These are phyloP conservation scores for Pogonomyrmex barbatus DNA, from an alignment of 1,140 invertebrate species.

Conservation along the genomic window DNA sequence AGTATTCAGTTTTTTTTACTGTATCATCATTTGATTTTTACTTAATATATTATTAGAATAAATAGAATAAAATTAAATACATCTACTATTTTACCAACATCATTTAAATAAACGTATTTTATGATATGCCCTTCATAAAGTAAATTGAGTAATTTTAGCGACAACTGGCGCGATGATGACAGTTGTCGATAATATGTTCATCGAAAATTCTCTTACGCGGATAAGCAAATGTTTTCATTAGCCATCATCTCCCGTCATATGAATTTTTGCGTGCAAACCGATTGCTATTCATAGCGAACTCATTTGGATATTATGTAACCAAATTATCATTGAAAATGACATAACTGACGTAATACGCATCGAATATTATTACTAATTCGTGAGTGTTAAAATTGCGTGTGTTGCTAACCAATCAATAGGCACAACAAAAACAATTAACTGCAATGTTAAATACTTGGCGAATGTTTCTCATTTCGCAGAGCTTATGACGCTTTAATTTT, in stretches of 20 bases:
- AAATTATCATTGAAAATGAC: conserved; percentile 53
- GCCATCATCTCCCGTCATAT: conserved; percentile 4
- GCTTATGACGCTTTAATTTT: conserved; percentile 9
- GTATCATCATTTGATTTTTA: background rate
- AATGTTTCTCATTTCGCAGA: background rate
- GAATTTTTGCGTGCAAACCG: conserved; percentile 33
- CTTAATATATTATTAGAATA: background rate
- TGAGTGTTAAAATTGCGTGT: background rate
- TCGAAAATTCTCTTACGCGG: conserved; percentile 14
- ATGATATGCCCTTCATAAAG: conserved; percentile 4
- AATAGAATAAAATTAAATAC: conserved; percentile 9
- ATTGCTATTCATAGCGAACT: background rate
- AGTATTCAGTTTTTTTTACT: background rate
- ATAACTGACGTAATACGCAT: conserved; percentile 5
- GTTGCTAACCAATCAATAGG: conserved; percentile 32
- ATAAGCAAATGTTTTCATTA: conserved; percentile 51
- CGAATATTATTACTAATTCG: conserved; percentile 18
- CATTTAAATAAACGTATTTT: conserved; percentile 21
- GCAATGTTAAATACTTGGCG: background rate
- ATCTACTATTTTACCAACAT: background rate
- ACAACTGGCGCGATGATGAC: conserved; percentile 23
- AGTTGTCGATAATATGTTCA: conserved; percentile 26
- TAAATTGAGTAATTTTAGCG: conserved; percentile 2
- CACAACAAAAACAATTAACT: background rate
- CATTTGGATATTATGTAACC: conserved; percentile 22